Conservation (phyloP, 1,140 invertebrate species). For the Platorchestia sp. region DNA sequence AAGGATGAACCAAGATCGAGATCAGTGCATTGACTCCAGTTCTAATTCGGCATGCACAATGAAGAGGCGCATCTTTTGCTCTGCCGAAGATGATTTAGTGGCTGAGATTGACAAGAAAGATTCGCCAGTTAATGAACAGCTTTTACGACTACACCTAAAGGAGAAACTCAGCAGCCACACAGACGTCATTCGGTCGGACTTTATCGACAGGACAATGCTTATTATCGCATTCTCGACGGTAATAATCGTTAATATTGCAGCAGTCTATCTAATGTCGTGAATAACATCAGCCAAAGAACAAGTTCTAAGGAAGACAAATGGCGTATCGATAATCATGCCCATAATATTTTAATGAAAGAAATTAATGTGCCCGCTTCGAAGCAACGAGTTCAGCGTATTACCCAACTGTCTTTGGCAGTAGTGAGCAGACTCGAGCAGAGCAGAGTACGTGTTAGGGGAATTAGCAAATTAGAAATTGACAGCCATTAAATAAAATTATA, state of each 20-base stretch:
- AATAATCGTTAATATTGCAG: background rate
- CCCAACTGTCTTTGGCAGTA: background rate
- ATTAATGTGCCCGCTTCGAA: background rate
- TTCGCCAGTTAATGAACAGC: conserved; percentile 3
- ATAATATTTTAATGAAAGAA: conserved; percentile 3
- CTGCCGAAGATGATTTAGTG: conserved; percentile 39
- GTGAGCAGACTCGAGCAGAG: background rate
- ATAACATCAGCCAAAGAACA: background rate
- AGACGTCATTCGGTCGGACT: background rate
- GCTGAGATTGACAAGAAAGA: conserved; percentile 20
- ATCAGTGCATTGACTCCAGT: conserved; percentile 11
- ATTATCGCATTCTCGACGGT: background rate
- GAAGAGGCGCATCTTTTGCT: background rate
- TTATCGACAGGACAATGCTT: background rate
- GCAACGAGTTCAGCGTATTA: background rate
- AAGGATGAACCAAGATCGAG: background rate
- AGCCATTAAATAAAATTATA: background rate
- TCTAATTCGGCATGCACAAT: background rate
- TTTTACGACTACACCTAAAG: background rate
- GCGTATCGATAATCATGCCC: background rate
- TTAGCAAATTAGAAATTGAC: background rate
- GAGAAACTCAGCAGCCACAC: background rate
- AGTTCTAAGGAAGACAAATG: background rate
- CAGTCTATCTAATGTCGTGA: background rate
- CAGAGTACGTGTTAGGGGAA: background rate